Evolutionary conservation across 2,797 vertebrate genomes (phyloP).

Genomic region (Acropternis orthonyx): DNA sequence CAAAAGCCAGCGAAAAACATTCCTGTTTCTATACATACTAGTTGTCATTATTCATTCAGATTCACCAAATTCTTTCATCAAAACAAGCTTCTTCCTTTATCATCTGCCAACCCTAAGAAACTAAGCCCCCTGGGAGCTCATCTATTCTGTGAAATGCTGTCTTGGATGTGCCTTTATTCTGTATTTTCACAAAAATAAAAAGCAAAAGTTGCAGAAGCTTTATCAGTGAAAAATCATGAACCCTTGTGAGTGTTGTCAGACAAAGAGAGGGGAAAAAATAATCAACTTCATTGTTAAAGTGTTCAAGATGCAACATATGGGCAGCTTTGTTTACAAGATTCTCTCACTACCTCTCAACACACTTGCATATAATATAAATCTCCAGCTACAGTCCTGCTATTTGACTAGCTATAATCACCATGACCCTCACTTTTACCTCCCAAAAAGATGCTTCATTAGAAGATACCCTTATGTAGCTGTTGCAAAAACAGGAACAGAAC

Average conservation of each 20-base stretch:
- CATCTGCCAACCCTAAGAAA: not conserved
- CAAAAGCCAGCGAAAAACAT: not conserved
- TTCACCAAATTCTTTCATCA: conserved; percentile 22
- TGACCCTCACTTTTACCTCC: not conserved
- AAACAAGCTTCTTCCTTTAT: conserved; percentile 44
- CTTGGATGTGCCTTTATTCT: not conserved
- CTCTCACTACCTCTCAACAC: not conserved
- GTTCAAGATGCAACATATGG: not conserved
- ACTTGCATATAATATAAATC: not conserved
- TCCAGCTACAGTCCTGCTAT: not conserved
- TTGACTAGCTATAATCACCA: not conserved
- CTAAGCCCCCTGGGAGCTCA: conserved; percentile 29
- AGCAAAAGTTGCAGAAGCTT: not conserved
- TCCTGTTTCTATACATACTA: not conserved
- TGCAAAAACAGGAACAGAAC: not conserved
- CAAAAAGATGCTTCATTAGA: not conserved
- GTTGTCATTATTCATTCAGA: conserved; percentile 30
- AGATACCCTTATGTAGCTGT: not conserved
- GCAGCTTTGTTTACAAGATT: not conserved
- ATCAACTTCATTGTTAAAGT: not conserved
- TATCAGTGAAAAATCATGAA: not conserved
- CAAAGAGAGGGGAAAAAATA: not conserved
- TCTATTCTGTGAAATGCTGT: conserved; percentile 40
- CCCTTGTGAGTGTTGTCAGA: not conserved
- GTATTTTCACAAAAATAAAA: not conserved